Base-by-base conservation (phyloP, 2,888 invertebrate genomes). In the Heliconius erato region DNA sequence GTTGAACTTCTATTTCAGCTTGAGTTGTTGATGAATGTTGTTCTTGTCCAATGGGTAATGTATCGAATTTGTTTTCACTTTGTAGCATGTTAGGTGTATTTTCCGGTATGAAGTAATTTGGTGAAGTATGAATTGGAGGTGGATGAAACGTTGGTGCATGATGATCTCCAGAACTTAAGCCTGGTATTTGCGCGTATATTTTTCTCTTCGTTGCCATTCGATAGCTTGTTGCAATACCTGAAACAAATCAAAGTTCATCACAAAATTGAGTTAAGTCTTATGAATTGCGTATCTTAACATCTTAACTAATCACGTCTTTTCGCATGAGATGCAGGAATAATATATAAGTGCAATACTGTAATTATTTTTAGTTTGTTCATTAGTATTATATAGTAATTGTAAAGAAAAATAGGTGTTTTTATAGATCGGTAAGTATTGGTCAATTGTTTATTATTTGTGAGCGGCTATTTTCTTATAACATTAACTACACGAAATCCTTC, bases 171-270 rank as follows among this genome's bases (percentile, higher is more conserved):
- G 98, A 92, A 40, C 97, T 92, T 7, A 98, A 90, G 1, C 98
- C 98, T 0, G 98, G 98, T 87, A 98, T 97, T 88, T 97, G 98
- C 0, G 98, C 98, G 91, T 98, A 98, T 7, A 96, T 94, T 88
- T 98, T 97, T 90, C 97, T 97, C 87, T 96, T 96, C 7, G 97
- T 97, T 0, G 97, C 95, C 81, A 98, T 96, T 63, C 98, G 96
- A 91, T 97, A 98, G 68, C 95, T 96, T 86, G 86, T 84, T 7
- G 97, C 91, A 85, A 90, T 86, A 89, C 94, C 96, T 96, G 95
- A 3, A 95, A 94, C 89, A 91, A 91, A 71, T 81, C 81, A 84
- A 82, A 16, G 79, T 32, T 77, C n/a, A 76, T 79, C 32, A 49
- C 67, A 63, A 54, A 32, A 63, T 63, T 76, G 32, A 23, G 32